Evolutionary conservation across 2,797 vertebrate species (phyloP), one percentile per base, ranked within the genome.

Genomic region (Macropodus opercularis): DNA sequence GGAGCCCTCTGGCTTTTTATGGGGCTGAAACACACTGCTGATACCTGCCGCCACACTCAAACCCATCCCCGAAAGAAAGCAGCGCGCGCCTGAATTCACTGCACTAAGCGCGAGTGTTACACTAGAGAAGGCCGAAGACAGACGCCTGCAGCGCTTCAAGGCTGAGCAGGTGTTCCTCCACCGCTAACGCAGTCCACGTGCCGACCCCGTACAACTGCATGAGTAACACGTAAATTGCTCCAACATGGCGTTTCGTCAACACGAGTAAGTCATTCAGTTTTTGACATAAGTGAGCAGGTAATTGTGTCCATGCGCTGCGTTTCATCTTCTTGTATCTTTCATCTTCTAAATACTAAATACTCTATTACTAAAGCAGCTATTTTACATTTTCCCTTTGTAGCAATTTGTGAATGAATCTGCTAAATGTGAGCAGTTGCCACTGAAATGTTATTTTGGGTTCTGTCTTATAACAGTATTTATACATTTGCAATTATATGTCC

Each of bases 401-500:
- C 22, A 19, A 19, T 61, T 82, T 77, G 68, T 66, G 43, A 48
- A 68, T 15, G 46, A 74, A 47, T 24, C 3, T 24, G 55, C 26
- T 46, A 18, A 50, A 75, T 34, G 53, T n/a, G 6, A 57, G 64
- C 39, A 5, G 66, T 26, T 41, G 48, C 63, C 17, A 41, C 48
- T 34, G 50, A 80, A 81, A 59, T 58, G 50, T 23, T 79, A 79
- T 85, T 87, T 76, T 74, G 63, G 66, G 64, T 63, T 81, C 23
- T 27, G 63, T 54, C 67, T 85, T 72, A 84, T 84, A 70, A 53
- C 73, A 84, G 79, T 61, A 66, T 79, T 54, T 59, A 59, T 63
- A 83, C 75, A 87, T 85, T 84, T 64, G 60, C 74, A 88, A 88
- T 89, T 88, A 86, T 69, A 76, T 31, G 70, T 75, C 80, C 81